Conservation (phyloP, 1,140 invertebrate species). For the Eumeta japonica region DNA sequence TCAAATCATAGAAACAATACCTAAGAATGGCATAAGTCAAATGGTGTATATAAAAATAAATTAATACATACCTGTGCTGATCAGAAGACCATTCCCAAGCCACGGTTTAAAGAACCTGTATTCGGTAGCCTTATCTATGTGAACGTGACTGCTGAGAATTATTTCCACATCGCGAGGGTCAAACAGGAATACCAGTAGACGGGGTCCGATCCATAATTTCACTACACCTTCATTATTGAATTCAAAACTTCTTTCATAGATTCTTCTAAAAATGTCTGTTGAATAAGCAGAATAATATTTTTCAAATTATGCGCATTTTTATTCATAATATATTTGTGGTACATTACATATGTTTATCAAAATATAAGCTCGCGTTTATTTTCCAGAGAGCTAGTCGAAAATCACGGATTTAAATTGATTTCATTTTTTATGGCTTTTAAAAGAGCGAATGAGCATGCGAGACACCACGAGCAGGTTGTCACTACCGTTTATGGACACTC, state of each 20-base stretch:
- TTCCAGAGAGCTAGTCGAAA: too few relatives aligned
- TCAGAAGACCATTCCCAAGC: conserved; percentile 74
- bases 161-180: conserved; percentile 75
- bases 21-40: not conserved
- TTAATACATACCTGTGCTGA: conserved; percentile 64
- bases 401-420: too few relatives aligned
- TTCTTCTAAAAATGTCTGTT: conserved; percentile 69
- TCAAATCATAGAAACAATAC: not conserved
- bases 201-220: conserved; percentile 73
- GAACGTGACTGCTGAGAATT: conserved; percentile 71
- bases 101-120: conserved; percentile 74
- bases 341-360: too few relatives aligned
- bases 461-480: too few relatives aligned
- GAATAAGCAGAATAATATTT: too few relatives aligned
- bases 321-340: too few relatives aligned
- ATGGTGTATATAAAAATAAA: conserved; percentile 9
- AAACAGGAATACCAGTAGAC: conserved; percentile 68
- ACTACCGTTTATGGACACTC: too few relatives aligned
- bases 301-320: too few relatives aligned
- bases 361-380: too few relatives aligned
- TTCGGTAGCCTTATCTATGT: conserved; percentile 71
- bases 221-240: conserved; percentile 60
- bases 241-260: conserved; percentile 60
- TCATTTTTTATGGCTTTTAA: too few relatives aligned
- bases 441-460: too few relatives aligned